Evolutionary conservation across 2,888 invertebrate genomes (phyloP).

Genomic region (Corythucha ciliata): DNA sequence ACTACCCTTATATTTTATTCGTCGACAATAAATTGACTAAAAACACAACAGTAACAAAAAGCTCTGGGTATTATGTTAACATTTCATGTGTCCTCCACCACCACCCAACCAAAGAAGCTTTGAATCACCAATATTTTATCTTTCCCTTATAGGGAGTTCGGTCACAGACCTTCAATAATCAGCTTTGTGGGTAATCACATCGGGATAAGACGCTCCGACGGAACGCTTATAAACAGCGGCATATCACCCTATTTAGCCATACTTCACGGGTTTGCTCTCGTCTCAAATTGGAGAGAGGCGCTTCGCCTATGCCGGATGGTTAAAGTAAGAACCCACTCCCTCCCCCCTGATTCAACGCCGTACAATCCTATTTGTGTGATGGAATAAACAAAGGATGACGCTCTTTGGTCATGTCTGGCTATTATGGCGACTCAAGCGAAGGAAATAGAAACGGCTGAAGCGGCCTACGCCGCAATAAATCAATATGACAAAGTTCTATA

Average conservation of each 20-base stretch:
- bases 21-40: slow-evolving; percentile 59
- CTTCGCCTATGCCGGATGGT: slow-evolving; percentile 65
- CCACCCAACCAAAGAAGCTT: too few relatives aligned
- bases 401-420: slow-evolving; percentile 88
- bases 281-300: slow-evolving; percentile 75
- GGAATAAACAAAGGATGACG: slow-evolving; percentile 44
- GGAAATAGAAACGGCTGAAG: slow-evolving; percentile 82
- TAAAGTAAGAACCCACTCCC: slow-evolving; percentile 44
- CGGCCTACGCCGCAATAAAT: slow-evolving; percentile 85
- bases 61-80: slow-evolving; percentile 42
- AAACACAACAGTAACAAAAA: slow-evolving; percentile 43
- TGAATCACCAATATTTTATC: too few relatives aligned
- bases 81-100: too few relatives aligned
- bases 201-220: slow-evolving; percentile 77
- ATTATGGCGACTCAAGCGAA: slow-evolving; percentile 79
- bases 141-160: slow-evolving; percentile 62
- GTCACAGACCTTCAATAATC: slow-evolving; percentile 71
- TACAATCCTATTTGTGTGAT: not conserved
- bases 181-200: slow-evolving; percentile 77
- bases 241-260: slow-evolving; percentile 61
- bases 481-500: slow-evolving; percentile 80
- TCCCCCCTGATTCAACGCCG: not conserved
- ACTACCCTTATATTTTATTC: slow-evolving; percentile 63
- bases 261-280: slow-evolving; percentile 59
- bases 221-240: slow-evolving; percentile 66